These are phyloP conservation scores for Orius laevigatus DNA, from an alignment of 1,140 invertebrate genomes.

Conservation along the genomic window DNA sequence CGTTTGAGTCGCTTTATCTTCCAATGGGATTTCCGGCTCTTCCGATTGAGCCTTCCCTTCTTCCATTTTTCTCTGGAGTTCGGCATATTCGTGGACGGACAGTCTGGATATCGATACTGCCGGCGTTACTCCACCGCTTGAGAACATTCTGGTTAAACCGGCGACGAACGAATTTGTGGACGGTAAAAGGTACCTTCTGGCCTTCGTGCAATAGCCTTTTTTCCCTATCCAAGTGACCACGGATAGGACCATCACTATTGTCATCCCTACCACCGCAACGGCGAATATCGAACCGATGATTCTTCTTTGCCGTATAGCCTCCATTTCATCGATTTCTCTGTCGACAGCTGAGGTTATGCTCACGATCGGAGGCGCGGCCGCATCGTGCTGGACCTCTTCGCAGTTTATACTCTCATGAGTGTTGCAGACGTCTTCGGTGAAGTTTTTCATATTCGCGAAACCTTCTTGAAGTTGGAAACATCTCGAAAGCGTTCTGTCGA, in stretches of 20 bases:
- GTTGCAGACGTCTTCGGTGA: constrained; percentile 38
- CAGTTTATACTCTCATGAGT: constrained; percentile 23
- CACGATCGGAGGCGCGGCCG: constrained; percentile 10
- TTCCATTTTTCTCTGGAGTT: constrained; percentile 29
- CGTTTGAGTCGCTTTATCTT: constrained; percentile 52
- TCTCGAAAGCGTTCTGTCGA: constrained; percentile 35
- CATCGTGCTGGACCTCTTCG: constrained; percentile 15
- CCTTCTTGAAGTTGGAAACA: constrained; percentile 46
- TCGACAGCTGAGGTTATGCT: constrained; percentile 15
- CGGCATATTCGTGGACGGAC: constrained; percentile 45
- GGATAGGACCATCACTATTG: constrained; percentile 31
- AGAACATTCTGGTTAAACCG: constrained; percentile 26
- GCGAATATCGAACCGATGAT: constrained; percentile 33
- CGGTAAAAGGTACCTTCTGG: constrained; percentile 21
- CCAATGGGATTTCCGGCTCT: constrained; percentile 24
- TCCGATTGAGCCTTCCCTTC: constrained; percentile 17
- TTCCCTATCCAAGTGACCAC: constrained; percentile 35
- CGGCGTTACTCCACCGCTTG: constrained; percentile 26
- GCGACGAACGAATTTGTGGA: constrained; percentile 25
- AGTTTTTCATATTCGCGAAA: constrained; percentile 42
- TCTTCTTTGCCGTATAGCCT: constrained; percentile 28
- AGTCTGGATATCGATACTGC: constrained; percentile 41
- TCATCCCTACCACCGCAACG: constrained; percentile 30
- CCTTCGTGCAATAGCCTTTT: constrained; percentile 33
- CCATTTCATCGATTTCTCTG: constrained; percentile 12